Conservation (phyloP, 2,113 vertebrate species). For the Ictidomys tridecemlineatus region DNA sequence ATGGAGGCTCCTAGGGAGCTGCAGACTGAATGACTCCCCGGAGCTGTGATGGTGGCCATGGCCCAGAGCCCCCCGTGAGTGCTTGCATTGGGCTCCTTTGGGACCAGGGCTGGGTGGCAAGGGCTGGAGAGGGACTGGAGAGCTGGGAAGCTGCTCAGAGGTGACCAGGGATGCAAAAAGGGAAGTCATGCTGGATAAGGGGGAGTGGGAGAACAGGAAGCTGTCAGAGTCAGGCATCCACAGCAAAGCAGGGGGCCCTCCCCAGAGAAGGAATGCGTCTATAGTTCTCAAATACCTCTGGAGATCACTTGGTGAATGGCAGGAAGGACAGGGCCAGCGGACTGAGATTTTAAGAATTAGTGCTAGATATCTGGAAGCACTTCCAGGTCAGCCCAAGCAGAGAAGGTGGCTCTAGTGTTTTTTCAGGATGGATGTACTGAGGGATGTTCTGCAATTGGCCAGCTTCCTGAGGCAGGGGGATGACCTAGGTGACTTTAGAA, state of each 20-base stretch:
- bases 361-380: neutral
- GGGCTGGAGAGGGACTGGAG: neutral
- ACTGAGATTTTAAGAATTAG: neutral
- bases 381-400: neutral
- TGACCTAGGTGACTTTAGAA: neutral
- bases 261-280: neutral
- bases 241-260: neutral
- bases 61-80: conserved; percentile 78
- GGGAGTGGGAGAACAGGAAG: no score
- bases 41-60: conserved; percentile 79
- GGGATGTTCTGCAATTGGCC: neutral
- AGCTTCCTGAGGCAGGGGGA: neutral
- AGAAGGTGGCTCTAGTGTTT: neutral
- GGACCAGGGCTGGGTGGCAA: conserved; percentile 42
- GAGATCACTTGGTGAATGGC: neutral
- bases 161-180: neutral
- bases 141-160: neutral
- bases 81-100: conserved; percentile 52
- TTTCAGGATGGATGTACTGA: neutral
- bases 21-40: conserved; percentile 75
- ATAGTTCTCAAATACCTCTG: neutral
- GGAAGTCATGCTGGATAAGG: neutral
- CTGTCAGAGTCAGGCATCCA: neutral
- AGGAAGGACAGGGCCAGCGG: neutral
- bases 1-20: conserved; percentile 66